phyloP scores from a whole-genome alignment of 2,113 vertebrate genomes.

The Cryptomyrus ogoouensis region DNA sequence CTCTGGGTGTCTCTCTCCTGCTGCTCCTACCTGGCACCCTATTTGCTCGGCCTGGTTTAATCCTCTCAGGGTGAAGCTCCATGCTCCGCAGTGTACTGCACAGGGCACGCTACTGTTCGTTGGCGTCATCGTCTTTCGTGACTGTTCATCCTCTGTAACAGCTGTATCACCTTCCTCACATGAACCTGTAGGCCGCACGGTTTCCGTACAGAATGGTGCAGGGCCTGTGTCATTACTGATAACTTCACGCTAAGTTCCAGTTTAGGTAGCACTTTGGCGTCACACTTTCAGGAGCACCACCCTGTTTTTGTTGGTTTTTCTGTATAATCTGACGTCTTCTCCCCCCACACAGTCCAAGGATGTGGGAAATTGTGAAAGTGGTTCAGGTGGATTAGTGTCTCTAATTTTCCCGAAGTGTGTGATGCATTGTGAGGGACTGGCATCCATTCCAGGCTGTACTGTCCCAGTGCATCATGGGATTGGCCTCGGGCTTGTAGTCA shows the following conservation, averaged over 20 bases:
- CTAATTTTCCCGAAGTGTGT: background rate
- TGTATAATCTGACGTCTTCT: background rate
- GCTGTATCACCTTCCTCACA: background rate
- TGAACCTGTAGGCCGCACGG: background rate
- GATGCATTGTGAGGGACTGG: background rate
- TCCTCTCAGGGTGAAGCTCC: background rate
- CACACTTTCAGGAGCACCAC: background rate
- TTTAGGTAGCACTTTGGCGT: background rate
- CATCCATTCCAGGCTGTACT: background rate
- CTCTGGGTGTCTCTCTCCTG: background rate
- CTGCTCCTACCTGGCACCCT: background rate
- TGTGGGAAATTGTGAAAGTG: background rate
- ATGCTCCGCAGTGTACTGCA: background rate
- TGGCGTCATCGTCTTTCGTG: background rate
- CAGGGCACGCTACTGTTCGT: background rate
- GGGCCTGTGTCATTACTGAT: background rate
- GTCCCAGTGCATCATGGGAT: background rate
- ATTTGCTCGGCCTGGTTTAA: background rate
- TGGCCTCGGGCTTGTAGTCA: background rate
- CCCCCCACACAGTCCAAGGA: background rate
- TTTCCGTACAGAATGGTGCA: background rate
- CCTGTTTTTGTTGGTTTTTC: slow-evolving; percentile 23
- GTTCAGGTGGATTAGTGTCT: background rate
- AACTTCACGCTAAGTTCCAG: background rate
- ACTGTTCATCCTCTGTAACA: background rate